Conservation (phyloP, 2,888 invertebrate genomes). For the Clunio marinus region DNA sequence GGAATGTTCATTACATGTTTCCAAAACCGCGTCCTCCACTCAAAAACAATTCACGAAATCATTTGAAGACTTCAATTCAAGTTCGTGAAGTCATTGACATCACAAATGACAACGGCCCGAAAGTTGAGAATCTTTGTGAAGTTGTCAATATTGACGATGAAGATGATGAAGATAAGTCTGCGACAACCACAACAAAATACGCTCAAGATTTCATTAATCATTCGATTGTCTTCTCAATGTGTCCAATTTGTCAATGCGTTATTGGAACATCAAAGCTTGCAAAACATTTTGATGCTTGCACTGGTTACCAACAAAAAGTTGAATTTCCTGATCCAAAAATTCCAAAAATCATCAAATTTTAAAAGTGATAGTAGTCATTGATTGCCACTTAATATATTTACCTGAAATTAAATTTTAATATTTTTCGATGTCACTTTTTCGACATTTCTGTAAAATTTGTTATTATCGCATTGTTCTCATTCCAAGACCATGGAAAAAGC, state of each 20-base stretch:
- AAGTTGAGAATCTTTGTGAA: neutral
- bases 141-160: neutral
- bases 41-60: too few species aligned
- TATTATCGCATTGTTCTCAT: neutral
- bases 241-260: neutral
- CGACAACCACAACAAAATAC: too few species aligned
- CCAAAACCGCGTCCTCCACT: neutral
- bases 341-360: too few species aligned
- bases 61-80: neutral
- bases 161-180: too few species aligned
- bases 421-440: too few species aligned
- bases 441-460: too few species aligned
- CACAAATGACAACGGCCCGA: neutral
- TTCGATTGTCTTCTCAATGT: neutral
- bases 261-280: neutral
- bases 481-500: neutral
- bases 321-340: too few species aligned
- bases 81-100: neutral
- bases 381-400: neutral
- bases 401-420: too few species aligned
- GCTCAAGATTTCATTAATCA: neutral
- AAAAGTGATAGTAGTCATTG: neutral
- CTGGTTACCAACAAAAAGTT: slow-evolving; percentile 5
- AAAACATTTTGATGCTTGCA: neutral
- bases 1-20: neutral